Evolutionary conservation across 2,113 vertebrate species (phyloP).

Genomic region (Xenus cinereus): DNA sequence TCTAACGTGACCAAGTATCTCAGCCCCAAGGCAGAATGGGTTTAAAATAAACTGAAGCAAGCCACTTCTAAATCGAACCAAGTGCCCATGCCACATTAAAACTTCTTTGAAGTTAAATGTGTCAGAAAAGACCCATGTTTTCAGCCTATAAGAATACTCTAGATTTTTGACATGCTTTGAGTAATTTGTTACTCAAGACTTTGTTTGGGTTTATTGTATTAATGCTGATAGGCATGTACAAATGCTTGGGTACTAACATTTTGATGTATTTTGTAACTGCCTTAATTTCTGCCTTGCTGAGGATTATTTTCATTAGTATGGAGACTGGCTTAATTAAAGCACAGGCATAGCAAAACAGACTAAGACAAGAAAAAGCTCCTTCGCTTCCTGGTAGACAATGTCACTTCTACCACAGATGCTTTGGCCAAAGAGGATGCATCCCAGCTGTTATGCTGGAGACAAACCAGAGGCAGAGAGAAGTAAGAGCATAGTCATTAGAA

Average conservation of each 20-base stretch:
- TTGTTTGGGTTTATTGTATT: not conserved
- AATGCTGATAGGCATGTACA: not conserved
- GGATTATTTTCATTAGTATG: not conserved
- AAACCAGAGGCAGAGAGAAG: not conserved
- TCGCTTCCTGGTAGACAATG: not conserved
- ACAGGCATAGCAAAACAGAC: not conserved
- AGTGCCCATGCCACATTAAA: not conserved
- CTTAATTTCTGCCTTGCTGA: not conserved
- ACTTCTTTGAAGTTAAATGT: not conserved
- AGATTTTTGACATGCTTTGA: not conserved
- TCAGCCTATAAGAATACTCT: not conserved
- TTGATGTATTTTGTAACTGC: not conserved
- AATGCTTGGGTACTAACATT: not conserved
- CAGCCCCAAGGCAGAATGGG: not conserved
- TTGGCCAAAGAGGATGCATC: not conserved
- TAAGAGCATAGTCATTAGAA: not conserved
- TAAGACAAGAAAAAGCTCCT: not conserved
- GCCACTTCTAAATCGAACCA: not conserved
- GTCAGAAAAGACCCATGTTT: not conserved
- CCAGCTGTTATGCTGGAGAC: not conserved
- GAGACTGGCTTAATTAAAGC: not conserved
- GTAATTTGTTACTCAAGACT: not conserved
- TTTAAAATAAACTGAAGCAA: constrained; percentile 21
- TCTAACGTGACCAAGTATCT: not conserved
- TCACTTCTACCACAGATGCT: not conserved